Base-by-base conservation (phyloP, 2,113 vertebrate genomes). In the Rostratula benghalensis region DNA sequence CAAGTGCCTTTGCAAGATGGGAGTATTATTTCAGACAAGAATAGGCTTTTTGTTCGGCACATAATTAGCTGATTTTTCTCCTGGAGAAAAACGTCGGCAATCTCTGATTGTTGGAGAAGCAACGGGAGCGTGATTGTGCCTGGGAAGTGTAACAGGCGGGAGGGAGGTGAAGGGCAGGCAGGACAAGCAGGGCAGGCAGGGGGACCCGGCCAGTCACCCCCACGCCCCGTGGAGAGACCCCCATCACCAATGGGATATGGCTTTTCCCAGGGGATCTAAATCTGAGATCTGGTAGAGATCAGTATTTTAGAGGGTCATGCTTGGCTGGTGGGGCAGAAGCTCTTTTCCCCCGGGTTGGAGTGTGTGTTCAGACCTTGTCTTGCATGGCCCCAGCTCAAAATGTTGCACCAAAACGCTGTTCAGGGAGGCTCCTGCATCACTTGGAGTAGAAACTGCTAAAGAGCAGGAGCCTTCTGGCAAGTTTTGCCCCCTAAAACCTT, bases 41-140 rank as follows among this genome's bases (percentile, higher is more conserved):
- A 95, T 70, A 57, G 95, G 61, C 94, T 95, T 95, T 96, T 96
- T 96, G 96, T 92, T 94, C 69, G 1, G 71, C 94, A 93, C 88
- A 95, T 92, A 95, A 96, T 94, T 95, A 95, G 92, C 91, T 90
- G 92, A 31, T 68, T 91, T 71, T 88, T 60, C 53, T 90, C 82
- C 56, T 11, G 24, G 48, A 57, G 73, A 28, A 33, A 59, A 82
- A 82, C 57, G 20, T 30, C 25, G 35, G 50, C 46, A 31, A 63
- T 90, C 53, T 68, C 33, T 48, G 86, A 61, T 60, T 48, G 28
- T 50, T 13, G 74, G 71, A 65, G 76, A 35, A 51, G 53, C 67
- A 39, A 46, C 61, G 65, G 30, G 78, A 89, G 83, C 83, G 65
- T 73, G 96, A 56, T 73, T 24, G 87, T 9, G 89, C 74, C 91